These are phyloP conservation scores for Drosophila serrata DNA, from an alignment of 1,140 invertebrate genomes.

Conservation along the genomic window DNA sequence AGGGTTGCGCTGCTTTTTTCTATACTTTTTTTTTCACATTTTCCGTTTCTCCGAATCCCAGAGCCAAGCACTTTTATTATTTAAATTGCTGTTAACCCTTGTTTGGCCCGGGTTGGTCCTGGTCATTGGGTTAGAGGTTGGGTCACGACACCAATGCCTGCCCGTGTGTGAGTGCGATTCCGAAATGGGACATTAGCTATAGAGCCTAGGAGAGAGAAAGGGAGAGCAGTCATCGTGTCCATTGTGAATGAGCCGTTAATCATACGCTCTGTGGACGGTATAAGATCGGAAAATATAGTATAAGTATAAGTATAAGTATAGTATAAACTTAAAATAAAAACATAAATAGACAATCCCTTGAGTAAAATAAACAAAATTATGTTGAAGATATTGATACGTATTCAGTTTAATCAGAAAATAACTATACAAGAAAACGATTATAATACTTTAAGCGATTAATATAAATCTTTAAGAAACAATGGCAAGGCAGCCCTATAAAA, in stretches of 20 bases:
- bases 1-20: slow-evolving; percentile 55
- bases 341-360: too few species aligned
- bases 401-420: not conserved
- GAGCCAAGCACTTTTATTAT: slow-evolving; percentile 70
- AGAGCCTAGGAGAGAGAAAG: not conserved
- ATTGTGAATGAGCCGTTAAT: slow-evolving; percentile 63
- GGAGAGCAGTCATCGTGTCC: slow-evolving; percentile 1
- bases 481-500: not conserved
- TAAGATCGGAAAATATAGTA: not conserved
- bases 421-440: not conserved
- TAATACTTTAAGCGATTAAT: not conserved
- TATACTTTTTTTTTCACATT: slow-evolving; percentile 15
- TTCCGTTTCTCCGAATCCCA: slow-evolving; percentile 48
- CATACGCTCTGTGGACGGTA: slow-evolving; percentile 4
- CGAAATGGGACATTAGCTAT: slow-evolving; percentile 69
- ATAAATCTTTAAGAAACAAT: not conserved
- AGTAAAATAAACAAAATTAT: too few species aligned
- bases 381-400: too few species aligned
- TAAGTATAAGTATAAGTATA: too few species aligned
- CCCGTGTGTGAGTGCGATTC: slow-evolving; percentile 55
- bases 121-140: slow-evolving; percentile 77
- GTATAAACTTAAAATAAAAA: too few species aligned
- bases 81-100: slow-evolving; percentile 81
- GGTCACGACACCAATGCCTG: slow-evolving; percentile 64
- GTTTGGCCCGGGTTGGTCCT: slow-evolving; percentile 50